Base-by-base conservation (phyloP, 2,797 vertebrate genomes). In the Aplochiton taeniatus region DNA sequence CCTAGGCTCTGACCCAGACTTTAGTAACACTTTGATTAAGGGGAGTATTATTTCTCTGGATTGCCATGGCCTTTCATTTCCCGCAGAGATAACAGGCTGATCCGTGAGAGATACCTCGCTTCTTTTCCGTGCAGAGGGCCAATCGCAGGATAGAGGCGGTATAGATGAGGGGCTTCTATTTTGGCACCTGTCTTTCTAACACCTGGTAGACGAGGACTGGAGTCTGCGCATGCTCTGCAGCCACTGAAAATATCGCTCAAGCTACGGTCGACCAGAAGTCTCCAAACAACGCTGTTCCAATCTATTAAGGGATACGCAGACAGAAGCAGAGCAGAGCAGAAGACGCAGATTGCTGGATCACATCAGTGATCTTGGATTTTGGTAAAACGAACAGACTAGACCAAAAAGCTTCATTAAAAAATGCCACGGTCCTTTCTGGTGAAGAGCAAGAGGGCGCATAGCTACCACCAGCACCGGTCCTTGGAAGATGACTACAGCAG, bases 371-470 rank as follows among this genome's bases (percentile, higher is more conserved):
- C 50, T 79, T 41, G 49, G 62, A 52, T 71, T 58, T 55, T 42
- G 46, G 18, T 14, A 48, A 6, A 50, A 69, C 46, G 50, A 68
- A 18, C 60, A 20, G 17, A 65, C 9, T 72, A 59, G 69, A 72
- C 31, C 6, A 31, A 9, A n/a, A 60, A 47, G 47, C 18, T 60
- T 74, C 68, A 31, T 31, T 31, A 31, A 31, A 52, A 80, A 58
- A 98, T 99, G 97, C 97, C 97, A 63, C 94, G 97, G 58, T 97
- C 97, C 17, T 99, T 98, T 86, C 85, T 98, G 70, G 97, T 98
- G 76, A 99, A 99, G 90, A 98, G 96, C 79, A 99, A 98, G 87
- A 95, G 94, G 82, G 97, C 97, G 18, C 96, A 98, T 91, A 98
- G 96, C 77, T 98, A 99, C 91, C 97, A 98, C 82, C 95, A 95